Evolutionary conservation across 2,888 invertebrate species (phyloP).

Genomic region (Schrankia costaestrigalis): DNA sequence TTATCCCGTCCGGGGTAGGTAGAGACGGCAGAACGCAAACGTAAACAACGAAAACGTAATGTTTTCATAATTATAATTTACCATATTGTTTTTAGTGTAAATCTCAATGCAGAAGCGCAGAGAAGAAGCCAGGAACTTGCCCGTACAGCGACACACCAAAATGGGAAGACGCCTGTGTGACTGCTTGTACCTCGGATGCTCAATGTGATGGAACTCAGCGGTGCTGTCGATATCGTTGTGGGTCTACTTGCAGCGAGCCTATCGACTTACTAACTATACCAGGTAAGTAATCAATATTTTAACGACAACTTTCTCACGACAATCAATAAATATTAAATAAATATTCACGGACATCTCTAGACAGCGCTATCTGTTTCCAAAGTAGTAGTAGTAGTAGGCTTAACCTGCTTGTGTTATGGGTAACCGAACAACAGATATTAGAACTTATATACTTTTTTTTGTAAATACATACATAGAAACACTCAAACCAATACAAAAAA

Average conservation of each 20-base stretch:
- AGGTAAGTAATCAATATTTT: slow-evolving; percentile 60
- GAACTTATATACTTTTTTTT: too few relatives aligned
- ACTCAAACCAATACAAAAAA: too few relatives aligned
- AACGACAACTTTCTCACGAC: not conserved
- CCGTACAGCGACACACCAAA: slow-evolving; percentile 63
- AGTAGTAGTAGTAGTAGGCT: too few relatives aligned
- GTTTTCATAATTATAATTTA: too few relatives aligned
- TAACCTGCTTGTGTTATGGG: too few relatives aligned
- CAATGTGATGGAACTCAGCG: slow-evolving; percentile 85
- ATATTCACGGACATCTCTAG: too few relatives aligned
- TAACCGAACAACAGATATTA: too few relatives aligned
- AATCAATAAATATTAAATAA: not conserved
- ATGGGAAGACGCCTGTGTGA: slow-evolving; percentile 82
- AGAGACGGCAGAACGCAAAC: too few relatives aligned
- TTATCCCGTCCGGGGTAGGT: too few relatives aligned
- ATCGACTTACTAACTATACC: slow-evolving; percentile 77
- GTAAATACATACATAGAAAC: too few relatives aligned
- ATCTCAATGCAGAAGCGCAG: slow-evolving; percentile 75
- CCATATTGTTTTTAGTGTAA: slow-evolving; percentile 71
- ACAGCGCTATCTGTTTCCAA: not conserved
- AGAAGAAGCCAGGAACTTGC: slow-evolving; percentile 70
- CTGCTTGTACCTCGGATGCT: slow-evolving; percentile 82
- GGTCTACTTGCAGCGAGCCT: slow-evolving; percentile 85
- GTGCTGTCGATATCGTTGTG: slow-evolving; percentile 85
- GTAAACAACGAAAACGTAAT: too few relatives aligned